Evolutionary conservation across 1,140 invertebrate genomes (phyloP).

Genomic region (Gryllus bimaculatus): DNA sequence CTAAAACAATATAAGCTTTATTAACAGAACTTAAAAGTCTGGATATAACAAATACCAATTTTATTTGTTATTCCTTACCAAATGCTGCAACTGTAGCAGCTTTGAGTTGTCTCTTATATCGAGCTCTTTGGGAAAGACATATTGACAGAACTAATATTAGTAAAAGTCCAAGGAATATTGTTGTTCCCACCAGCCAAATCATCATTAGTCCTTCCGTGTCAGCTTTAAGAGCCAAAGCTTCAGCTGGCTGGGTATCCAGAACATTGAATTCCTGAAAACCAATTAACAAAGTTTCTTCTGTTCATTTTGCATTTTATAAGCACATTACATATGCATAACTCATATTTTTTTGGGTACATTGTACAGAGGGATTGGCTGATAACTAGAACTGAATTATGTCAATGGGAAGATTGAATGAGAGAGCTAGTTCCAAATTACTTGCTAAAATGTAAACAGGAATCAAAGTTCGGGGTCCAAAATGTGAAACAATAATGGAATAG

Average conservation of each 20-base stretch:
- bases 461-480: no score
- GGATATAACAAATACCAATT: not conserved
- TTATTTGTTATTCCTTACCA: conserved; percentile 41
- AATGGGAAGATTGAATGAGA: no score
- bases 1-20: conserved; percentile 27
- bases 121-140: conserved; percentile 71
- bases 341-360: no score
- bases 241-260: conserved; percentile 74
- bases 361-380: no score
- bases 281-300: no score
- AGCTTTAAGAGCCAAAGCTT: conserved; percentile 40
- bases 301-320: not conserved
- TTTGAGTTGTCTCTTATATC: conserved; percentile 78
- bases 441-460: no score
- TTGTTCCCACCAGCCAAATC: conserved; percentile 70
- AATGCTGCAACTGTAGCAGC: conserved; percentile 88
- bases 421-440: no score
- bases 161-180: conserved; percentile 65
- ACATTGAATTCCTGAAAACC: conserved; percentile 67
- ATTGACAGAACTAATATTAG: conserved; percentile 66
- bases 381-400: no score
- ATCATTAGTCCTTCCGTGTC: conserved; percentile 42
- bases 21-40: not conserved
- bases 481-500: no score
- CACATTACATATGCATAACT: no score